Evolutionary conservation across 1,140 invertebrate genomes (phyloP).

Genomic region (Bilobella aurantiaca): DNA sequence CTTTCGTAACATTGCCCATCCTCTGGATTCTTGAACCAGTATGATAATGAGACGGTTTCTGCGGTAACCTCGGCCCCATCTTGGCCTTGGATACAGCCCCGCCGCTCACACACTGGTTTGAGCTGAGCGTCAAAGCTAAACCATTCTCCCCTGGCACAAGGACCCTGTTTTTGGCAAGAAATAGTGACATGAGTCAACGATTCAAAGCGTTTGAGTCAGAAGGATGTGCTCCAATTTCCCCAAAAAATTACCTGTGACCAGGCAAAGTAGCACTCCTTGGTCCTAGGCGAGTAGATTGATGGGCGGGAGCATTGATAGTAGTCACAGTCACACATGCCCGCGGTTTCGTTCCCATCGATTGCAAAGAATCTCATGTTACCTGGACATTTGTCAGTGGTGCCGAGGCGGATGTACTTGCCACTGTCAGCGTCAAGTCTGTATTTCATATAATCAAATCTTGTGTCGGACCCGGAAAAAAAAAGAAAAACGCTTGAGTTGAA

Average conservation of each 20-base stretch:
- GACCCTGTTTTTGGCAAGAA: conserved; percentile 15
- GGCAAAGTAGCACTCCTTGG: conserved; percentile 16
- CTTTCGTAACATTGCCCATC: conserved; percentile 21
- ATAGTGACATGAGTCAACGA: not conserved
- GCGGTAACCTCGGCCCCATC: not conserved
- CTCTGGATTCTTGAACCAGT: conserved; percentile 14
- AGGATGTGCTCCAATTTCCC: not conserved
- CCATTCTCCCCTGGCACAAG: conserved; percentile 22
- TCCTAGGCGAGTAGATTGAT: conserved; percentile 13
- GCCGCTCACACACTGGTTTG: conserved; percentile 11
- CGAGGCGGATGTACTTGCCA: conserved; percentile 12
- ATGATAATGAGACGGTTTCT: conserved; percentile 14
- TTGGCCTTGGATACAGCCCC: conserved; percentile 4
- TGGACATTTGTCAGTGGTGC: conserved; percentile 11
- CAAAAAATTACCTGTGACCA: conserved; percentile 12
- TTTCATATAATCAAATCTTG: conserved; percentile 6
- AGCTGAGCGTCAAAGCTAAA: conserved; percentile 16
- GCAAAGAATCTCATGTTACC: conserved; percentile 20
- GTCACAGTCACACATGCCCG: conserved; percentile 18
- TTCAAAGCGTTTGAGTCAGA: not conserved
- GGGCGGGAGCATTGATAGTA: conserved; percentile 10
- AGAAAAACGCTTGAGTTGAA: too few species aligned
- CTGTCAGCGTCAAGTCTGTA: conserved; percentile 11
- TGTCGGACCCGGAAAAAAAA: too few species aligned
- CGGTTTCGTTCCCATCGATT: not conserved